Base-by-base conservation (phyloP, 2,113 vertebrate genomes). In the Baryphthengus martii region DNA sequence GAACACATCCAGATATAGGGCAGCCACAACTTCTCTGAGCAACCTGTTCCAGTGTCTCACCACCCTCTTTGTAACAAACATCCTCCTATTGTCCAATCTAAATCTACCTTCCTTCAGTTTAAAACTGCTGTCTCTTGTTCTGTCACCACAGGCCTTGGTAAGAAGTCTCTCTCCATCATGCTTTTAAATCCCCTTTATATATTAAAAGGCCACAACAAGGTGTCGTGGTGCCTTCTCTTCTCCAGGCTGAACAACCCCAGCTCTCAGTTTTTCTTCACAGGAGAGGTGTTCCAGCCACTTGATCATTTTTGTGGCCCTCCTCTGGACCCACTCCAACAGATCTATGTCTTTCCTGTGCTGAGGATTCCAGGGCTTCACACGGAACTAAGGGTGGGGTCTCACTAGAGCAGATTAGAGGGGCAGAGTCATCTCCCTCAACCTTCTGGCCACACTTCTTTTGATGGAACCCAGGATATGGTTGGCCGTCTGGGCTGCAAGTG, bases 391-490 rank as follows among this genome's bases (percentile, higher is more conserved):
- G 5, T 25, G 13, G 28, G 65, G 17, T 75, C 25, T 52, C 42
- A 35, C 9, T 3, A 63, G 28, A 28, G 21, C 6, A 3, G 14
- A 58, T 24, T 5, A 56, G 20, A 89, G 7, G 14, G 12, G 28
- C 9, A 70, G 24, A 74, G 70, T 45, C 55, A 40, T 20, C 17
- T 35, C 31, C 26, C 39, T 62, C 6, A 3, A 26, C 23, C 10
- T 72, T 18, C 10, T 70, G 49, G 3, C 10, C 35, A 65, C 5
- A 0, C 10, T 74, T 17, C 59, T 70, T 80, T 68, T 33, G 6
- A 62, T 25, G 24, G 28, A 67, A n/a, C 12, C 24, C 47, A 62
- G 17, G 4, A 44, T 16, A 37, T 1, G 1, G 2, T 0, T 44
- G 14, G 10, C 33, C 37, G 81, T 70, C 45, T 47, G 31, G 21